Evolutionary conservation across 2,113 vertebrate species (phyloP).

Genomic region (Plectropomus leopardus): DNA sequence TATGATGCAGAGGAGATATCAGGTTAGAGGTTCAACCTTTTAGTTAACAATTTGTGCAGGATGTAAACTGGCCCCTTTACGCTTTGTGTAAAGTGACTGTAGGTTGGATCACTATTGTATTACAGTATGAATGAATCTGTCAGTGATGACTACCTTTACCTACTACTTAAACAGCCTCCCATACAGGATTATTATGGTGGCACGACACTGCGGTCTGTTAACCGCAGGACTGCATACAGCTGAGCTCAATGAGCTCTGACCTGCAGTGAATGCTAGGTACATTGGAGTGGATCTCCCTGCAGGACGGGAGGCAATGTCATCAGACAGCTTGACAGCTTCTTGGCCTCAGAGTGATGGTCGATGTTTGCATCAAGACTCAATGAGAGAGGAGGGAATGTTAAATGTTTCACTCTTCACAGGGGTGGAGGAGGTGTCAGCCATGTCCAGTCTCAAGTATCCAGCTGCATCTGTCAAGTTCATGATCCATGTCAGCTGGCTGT

Average conservation of each 20-base stretch:
- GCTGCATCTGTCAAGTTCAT: not conserved
- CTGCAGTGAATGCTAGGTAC: conserved; percentile 3
- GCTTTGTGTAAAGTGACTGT: not conserved
- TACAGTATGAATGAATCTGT: not conserved
- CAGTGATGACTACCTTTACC: not conserved
- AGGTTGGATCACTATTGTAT: not conserved
- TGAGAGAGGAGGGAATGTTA: conserved; percentile 11
- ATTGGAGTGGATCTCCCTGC: conserved; percentile 9
- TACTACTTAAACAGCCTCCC: not conserved
- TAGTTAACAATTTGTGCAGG: no score
- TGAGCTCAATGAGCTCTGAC: conserved; percentile 17
- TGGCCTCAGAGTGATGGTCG: not conserved
- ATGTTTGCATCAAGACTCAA: conserved; percentile 2
- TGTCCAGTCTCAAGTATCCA: not conserved
- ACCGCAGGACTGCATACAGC: not conserved
- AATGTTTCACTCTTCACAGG: not conserved
- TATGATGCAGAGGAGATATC: no score
- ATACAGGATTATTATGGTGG: not conserved
- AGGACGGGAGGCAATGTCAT: conserved; percentile 30
- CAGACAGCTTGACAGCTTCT: conserved; percentile 40
- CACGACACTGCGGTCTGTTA: not conserved
- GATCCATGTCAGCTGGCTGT: not conserved
- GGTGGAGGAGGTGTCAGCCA: not conserved
- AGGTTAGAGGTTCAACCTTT: no score
- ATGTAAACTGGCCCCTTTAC: no score